Base-by-base conservation (phyloP, 2,113 vertebrate species). In the Sander vitreus region DNA sequence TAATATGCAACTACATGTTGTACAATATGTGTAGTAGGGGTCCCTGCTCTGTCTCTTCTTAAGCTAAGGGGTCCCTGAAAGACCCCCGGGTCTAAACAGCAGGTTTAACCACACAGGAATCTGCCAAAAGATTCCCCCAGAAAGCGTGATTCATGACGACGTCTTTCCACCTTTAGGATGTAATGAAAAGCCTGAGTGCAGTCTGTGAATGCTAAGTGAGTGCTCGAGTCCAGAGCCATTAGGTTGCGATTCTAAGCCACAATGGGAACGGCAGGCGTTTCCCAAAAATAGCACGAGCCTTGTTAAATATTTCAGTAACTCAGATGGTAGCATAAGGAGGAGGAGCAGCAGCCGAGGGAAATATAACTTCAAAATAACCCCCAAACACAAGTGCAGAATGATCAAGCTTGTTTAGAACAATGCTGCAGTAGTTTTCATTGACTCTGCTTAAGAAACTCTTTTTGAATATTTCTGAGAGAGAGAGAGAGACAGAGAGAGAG, bases 281-380 rank as follows among this genome's bases (percentile, higher is more conserved):
- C 36, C 93, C 90, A 71, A 90, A 93, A 93, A 95, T 95, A 94
- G 91, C 70, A 33, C 54, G 9, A 75, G 85, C 85, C 88, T 89
- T 79, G 90, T 93, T 95, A 94, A 94, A 94, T 94, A 94, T 94
- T 95, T 94, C 83, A 94, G 85, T 71, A 82, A 81, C 55, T 93
- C 88, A 85, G 86, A 91, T 82, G 88, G 83, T 6, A 68, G 87
- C 66, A 85, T n/a, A 7, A 81, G 84, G 63, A 82, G 63, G 70
- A 59, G 39, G 48, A 47, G 63, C 1, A 50, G 45, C 0, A 23
- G 21, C 25, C 36, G 36, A 7, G 64, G 33, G 60, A 45, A 54
- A 71, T 48, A 18, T 67, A 76, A 72, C 78, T 16, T 84, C 43
- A 43, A 48, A 59, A 80, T 57, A 57, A 60, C 18, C 27, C 55